Base-by-base conservation (phyloP, 1,140 invertebrate genomes). In the Teleogryllus occipitalis region DNA sequence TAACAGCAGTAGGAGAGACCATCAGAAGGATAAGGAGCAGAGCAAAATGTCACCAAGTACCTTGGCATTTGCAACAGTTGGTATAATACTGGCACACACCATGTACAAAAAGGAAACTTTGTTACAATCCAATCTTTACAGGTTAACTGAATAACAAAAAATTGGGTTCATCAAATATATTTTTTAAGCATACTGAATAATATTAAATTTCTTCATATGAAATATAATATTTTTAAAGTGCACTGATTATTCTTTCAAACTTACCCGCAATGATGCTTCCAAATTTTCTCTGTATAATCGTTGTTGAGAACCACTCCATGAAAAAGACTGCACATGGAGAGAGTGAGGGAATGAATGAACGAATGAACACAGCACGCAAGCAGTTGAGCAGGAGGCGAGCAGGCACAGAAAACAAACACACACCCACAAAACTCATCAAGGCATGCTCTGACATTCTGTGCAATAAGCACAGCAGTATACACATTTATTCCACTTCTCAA, bases 271-370 rank as follows among this genome's bases (percentile, higher is more conserved):
- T 65, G 54, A 85, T 81, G 90, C 88, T 82, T 92, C 91, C 89
- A 90, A 91, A 82, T 88, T 79, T 82, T 92, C 91, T 83, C 90
- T 86, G 82, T 93, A 92, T 47, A 95, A 87, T 80, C 94, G 91
- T 84, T 91, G 91, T 84, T 93, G 92, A 47, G 93, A 95, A 74
- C 93, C 93, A 84, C 92, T 93, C 90, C 93, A 94, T 81, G 93
- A 94, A 82, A 91, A 91, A 80, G 90, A 91, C 92, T 93, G 87
- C 47, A 27, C 49, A 27, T 73, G 18, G 10, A 65, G 75, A 47
- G 18, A 22, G 74, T 76, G 74, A 73, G 39, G 74, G 27, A 39
- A 39, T 5, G 27, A 39, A 39, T 39, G 27, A 39, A 5, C 27
- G 27, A 39, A 39, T 39, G 27, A 39, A 48, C 65, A 78, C 15